These are phyloP conservation scores for Hyles vespertilio DNA, from an alignment of 1,140 invertebrate species.

Conservation along the genomic window DNA sequence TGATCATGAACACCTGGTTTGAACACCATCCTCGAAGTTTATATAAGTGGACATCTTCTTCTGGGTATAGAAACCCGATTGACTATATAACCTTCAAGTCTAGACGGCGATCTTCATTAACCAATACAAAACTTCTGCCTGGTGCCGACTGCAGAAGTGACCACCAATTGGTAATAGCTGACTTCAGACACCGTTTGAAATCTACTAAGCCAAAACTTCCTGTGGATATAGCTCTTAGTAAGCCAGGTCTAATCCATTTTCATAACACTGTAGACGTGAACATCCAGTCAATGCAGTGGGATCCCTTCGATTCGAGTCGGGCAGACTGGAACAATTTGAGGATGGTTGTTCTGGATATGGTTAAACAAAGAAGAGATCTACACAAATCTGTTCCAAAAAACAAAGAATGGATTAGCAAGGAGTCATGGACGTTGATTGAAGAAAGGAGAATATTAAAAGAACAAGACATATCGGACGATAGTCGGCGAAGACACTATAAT, in stretches of 20 bases:
- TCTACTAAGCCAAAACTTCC: not conserved
- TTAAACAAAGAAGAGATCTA: slow-evolving; percentile 1
- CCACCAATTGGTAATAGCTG: slow-evolving; percentile 6
- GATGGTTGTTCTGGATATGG: slow-evolving; percentile 1
- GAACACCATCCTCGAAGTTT: slow-evolving; percentile 12
- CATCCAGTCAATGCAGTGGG: not conserved
- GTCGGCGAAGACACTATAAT: not conserved
- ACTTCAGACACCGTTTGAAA: not conserved
- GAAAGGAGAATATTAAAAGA: not conserved
- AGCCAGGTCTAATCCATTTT: not conserved
- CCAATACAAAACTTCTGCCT: slow-evolving; percentile 14
- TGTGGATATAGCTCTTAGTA: not conserved
- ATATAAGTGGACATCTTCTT: slow-evolving; percentile 1
- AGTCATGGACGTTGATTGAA: slow-evolving; percentile 3
- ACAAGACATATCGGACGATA: not conserved
- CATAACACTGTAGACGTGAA: slow-evolving; percentile 2
- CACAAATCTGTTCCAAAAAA: not conserved
- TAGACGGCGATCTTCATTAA: not conserved
- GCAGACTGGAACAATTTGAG: too few relatives aligned
- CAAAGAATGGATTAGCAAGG: slow-evolving; percentile 4
- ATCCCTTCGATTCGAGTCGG: too few relatives aligned
- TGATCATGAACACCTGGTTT: slow-evolving; percentile 21
- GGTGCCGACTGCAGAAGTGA: slow-evolving; percentile 24
- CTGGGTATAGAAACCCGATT: not conserved
- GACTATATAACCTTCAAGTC: too few relatives aligned